phyloP scores from a whole-genome alignment of 1,140 invertebrate species.

The Bradynema listronoti region DNA sequence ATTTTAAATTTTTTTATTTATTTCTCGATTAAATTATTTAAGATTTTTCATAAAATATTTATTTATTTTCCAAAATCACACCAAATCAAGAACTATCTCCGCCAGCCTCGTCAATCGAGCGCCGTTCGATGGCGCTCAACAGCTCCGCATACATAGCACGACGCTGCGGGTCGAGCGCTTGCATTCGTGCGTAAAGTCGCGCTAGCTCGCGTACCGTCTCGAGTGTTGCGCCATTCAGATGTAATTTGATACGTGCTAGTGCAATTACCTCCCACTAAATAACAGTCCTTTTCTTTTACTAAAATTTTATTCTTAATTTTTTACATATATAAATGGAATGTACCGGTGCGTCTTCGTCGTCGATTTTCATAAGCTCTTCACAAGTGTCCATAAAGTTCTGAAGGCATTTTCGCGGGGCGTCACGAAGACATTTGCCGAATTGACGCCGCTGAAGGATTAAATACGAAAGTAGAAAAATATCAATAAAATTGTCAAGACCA shows the following conservation, averaged over 20 bases:
- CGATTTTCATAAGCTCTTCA: slow-evolving; percentile 33
- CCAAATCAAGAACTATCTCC: no score
- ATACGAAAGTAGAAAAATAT: slow-evolving; percentile 14
- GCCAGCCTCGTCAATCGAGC: no score
- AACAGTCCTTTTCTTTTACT: slow-evolving; percentile 7
- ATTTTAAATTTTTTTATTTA: no score
- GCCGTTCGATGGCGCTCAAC: no score
- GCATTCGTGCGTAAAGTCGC: slow-evolving; percentile 18
- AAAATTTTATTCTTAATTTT: slow-evolving; percentile 1
- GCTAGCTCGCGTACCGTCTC: slow-evolving; percentile 25
- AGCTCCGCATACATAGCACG: slow-evolving; percentile 33
- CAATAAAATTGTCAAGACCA: not conserved
- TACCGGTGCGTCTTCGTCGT: slow-evolving; percentile 42
- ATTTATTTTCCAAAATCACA: no score
- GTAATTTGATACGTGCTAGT: slow-evolving; percentile 7
- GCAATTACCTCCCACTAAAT: slow-evolving; percentile 34
- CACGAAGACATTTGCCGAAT: slow-evolving; percentile 7
- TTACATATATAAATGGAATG: not conserved
- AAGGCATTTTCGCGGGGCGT: slow-evolving; percentile 12
- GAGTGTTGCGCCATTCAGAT: slow-evolving; percentile 15
- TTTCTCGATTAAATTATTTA: no score
- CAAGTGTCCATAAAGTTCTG: slow-evolving; percentile 29
- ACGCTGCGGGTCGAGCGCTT: slow-evolving; percentile 30
- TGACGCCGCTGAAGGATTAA: not conserved
- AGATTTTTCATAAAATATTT: no score